Percentiles rank a stretch among this genome's conserved stretches.
phyloP scores from a whole-genome alignment of 2,797 vertebrate species.

The Coluber constrictor region DNA sequence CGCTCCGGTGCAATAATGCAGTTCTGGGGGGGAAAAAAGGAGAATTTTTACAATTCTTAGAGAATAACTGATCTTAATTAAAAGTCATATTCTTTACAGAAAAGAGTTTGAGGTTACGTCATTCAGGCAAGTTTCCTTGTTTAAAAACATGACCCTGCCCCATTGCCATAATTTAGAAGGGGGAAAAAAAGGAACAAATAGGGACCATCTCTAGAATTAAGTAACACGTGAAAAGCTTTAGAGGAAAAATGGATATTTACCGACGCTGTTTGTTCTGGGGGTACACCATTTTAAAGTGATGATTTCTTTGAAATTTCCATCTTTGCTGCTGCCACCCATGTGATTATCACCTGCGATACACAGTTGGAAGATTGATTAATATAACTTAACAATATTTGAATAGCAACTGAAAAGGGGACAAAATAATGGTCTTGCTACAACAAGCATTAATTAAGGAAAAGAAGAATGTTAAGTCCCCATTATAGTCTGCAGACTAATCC shows the following conservation, averaged over 20 bases:
- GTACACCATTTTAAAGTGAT: conserved; percentile 98
- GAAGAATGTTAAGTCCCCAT: rapidly evolving
- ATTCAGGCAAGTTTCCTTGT: background rate
- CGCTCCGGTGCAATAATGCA: conserved; percentile 96
- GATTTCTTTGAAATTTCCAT: conserved; percentile 90
- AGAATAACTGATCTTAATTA: background rate
- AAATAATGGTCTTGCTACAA: no score
- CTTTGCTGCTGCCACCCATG: conserved; percentile 81
- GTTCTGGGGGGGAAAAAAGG: conserved; percentile 71
- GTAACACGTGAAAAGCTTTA: background rate
- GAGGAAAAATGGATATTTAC: conserved; percentile 59
- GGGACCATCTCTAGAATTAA: background rate
- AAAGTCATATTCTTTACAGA: background rate
- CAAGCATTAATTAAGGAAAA: no score
- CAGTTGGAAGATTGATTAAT: background rate
- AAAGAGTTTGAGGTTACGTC: background rate
- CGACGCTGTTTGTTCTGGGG: conserved; percentile 89
- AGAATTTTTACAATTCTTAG: background rate
- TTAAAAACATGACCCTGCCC: background rate
- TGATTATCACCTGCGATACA: conserved; percentile 84
- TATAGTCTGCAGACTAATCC: background rate
- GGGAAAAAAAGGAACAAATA: background rate
- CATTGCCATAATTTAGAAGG: background rate
- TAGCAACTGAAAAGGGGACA: background rate
- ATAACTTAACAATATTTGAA: background rate